Conservation (phyloP, 2,888 invertebrate species). For the Drosophila koepferae region DNA sequence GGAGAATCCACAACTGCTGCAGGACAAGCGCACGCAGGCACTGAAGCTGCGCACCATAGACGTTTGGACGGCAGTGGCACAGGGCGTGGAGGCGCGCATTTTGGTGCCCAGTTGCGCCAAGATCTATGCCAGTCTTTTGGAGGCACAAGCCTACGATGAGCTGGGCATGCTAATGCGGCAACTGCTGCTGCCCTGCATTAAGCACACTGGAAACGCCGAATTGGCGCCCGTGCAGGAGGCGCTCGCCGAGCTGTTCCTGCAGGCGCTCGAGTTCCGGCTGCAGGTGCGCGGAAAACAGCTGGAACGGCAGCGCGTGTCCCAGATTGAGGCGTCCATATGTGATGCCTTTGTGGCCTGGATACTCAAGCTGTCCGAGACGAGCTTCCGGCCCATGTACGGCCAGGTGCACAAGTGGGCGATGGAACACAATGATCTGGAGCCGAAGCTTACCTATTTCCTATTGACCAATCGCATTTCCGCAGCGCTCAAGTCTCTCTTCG, state of each 20-base stretch:
- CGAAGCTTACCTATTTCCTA: constrained; percentile 89
- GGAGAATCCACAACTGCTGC: constrained; percentile 56
- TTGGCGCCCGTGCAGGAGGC: constrained; percentile 89
- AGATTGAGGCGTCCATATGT: constrained; percentile 91
- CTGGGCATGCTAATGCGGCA: constrained; percentile 90
- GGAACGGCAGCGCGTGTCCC: constrained; percentile 85
- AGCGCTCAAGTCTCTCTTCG: constrained; percentile 93
- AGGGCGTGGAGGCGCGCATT: constrained; percentile 90
- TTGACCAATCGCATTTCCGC: constrained; percentile 92
- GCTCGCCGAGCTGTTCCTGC: constrained; percentile 91
- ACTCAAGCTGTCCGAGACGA: constrained; percentile 94
- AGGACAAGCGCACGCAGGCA: constrained; percentile 86
- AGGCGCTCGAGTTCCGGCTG: constrained; percentile 89
- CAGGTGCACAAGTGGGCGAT: constrained; percentile 94
- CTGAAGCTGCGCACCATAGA: constrained; percentile 87
- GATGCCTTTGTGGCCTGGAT: constrained; percentile 92
- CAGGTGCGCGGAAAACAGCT: constrained; percentile 85
- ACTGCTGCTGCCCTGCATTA: constrained; percentile 90
- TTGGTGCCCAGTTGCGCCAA: constrained; percentile 90
- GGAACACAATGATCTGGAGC: constrained; percentile 86
- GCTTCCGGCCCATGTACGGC: constrained; percentile 95
- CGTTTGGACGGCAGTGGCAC: constrained; percentile 89
- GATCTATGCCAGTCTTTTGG: constrained; percentile 88
- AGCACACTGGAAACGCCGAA: constrained; percentile 88
- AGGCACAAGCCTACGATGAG: constrained; percentile 87